phyloP scores from a whole-genome alignment of 1,140 invertebrate species.

The Bombus consobrinus region DNA sequence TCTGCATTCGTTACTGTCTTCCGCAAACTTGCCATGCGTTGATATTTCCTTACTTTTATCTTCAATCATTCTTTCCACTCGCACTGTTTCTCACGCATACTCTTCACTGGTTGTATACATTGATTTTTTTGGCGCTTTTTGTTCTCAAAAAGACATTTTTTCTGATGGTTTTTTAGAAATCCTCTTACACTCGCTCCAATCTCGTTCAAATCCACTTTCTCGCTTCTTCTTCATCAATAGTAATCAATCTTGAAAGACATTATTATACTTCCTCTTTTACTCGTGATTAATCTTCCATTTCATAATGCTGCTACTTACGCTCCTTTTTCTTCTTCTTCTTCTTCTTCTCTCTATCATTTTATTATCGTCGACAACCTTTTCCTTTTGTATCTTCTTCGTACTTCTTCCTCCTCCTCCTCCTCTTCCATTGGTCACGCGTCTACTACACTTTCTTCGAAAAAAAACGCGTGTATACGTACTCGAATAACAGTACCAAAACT shows the following conservation, averaged over 20 bases:
- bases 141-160: conserved; percentile 69
- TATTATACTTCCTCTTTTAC: conserved; percentile 54
- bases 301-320: too few relatives aligned
- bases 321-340: background rate
- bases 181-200: conserved; percentile 23
- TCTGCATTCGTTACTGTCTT: background rate
- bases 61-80: conserved; percentile 24
- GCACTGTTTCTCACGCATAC: background rate
- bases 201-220: conserved; percentile 21
- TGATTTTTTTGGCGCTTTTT: conserved; percentile 67
- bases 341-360: background rate
- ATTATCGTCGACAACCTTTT: background rate
- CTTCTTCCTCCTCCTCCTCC: background rate
- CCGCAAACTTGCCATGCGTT: background rate
- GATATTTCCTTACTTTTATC: background rate
- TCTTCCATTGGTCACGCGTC: background rate
- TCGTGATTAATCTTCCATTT: background rate
- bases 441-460: background rate
- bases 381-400: background rate
- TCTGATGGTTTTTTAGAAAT: conserved; percentile 56
- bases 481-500: conserved; percentile 54
- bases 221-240: conserved; percentile 16
- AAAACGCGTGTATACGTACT: background rate
- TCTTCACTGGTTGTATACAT: conserved; percentile 41
- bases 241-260: conserved; percentile 45